Evolutionary conservation across 2,113 vertebrate species (phyloP), one percentile per base, ranked within the genome.

Genomic region (Perca schrenkii): DNA sequence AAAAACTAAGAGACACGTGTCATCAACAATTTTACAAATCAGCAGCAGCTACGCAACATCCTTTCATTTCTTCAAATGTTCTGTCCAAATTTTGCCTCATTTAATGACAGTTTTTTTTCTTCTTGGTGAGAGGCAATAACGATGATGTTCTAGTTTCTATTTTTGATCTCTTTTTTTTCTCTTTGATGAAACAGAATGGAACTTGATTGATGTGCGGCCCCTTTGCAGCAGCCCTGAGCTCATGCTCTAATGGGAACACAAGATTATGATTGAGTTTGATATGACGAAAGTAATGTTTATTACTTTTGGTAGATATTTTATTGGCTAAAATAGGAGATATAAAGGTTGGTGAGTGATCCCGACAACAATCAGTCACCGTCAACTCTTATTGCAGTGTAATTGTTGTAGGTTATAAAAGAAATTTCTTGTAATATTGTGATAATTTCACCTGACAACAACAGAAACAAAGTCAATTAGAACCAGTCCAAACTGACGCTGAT

Each of bases 151-250:
- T 22, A 58, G 53, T 56, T 75, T 70, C 58, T 52, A 2, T 0
- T 74, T 74, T 43, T 74, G 57, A 74, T 57, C 56, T 63, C 28
- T 28, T 28, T 16, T 54, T 68, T 58, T 15, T 10, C 43, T 58
- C 56, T 70, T 58, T 75, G 43, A 79, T 52, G 57, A 16, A 61
- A 14, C 31, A 31, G 31, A 50, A 16, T 62, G 68, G 60, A 56
- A 64, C 65, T 17, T 85, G 83, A 65, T 12, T 17, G 34, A 60
- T 61, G 67, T 61, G 8, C 58, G 2, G n/a, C 52, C 58, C 13
- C 34, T 46, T 25, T 52, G 2, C 65, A 71, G 47, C 56, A 74
- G 56, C 63, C 28, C 21, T 17, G 1, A 17, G 71, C 22, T 0
- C 56, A 25, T 16, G n/a, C n/a, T 62, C 10, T 14, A 13, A 15